Conservation (phyloP, 2,888 invertebrate species). For the Strigamia transsilvanica region DNA sequence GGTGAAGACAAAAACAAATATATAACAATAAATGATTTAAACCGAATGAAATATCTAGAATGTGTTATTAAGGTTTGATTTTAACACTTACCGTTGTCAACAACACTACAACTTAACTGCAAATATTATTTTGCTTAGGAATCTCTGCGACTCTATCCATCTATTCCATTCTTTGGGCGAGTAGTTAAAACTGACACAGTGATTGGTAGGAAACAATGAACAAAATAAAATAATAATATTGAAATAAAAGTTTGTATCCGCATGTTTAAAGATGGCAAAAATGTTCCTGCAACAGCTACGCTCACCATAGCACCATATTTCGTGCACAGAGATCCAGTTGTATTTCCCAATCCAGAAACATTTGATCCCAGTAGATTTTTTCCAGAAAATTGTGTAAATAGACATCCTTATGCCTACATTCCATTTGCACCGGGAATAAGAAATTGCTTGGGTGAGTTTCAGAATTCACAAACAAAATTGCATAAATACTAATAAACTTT, state of each 20-base stretch:
- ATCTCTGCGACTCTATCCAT: background rate
- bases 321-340: conserved; percentile 68
- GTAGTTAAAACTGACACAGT: background rate
- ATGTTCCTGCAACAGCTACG: background rate
- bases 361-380: conserved; percentile 83
- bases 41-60: conserved; percentile 53
- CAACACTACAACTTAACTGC: too few relatives aligned
- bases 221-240: background rate
- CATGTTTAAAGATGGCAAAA: conserved; percentile 65
- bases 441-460: conserved; percentile 53
- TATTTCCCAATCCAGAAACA: conserved; percentile 73
- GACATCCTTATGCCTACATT: conserved; percentile 69
- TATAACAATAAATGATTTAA: conserved; percentile 28
- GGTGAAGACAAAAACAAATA: conserved; percentile 27
- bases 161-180: background rate
- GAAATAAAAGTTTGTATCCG: background rate
- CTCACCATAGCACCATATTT: background rate
- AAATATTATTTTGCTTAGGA: background rate
- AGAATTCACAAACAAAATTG: too few relatives aligned
- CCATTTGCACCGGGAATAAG: conserved; percentile 66
- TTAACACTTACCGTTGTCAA: too few relatives aligned
- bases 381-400: conserved; percentile 75
- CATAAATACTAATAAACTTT: background rate
- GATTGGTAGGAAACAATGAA: background rate
- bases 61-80: conserved; percentile 53